Base-by-base conservation (phyloP, 2,113 vertebrate species). In the Eurystomus gularis region DNA sequence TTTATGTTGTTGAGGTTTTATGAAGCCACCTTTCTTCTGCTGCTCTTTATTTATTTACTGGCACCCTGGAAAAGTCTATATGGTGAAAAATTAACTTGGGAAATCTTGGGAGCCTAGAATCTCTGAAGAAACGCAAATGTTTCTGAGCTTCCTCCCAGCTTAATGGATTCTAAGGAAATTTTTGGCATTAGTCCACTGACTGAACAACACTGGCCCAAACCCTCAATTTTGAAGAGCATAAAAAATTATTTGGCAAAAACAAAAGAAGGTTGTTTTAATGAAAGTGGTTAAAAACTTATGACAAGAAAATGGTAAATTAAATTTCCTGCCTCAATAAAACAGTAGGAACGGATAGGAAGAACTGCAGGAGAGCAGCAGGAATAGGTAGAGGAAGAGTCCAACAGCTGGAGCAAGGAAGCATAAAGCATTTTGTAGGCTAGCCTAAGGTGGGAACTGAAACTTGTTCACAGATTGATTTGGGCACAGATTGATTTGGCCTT, bases 71-170 rank as follows among this genome's bases (percentile, higher is more conserved):
- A 89, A 90, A 86, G 57, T 62, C 66, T 91, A 57, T 65, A 65
- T 24, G 17, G 44, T 64, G 52, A 82, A 71, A 93, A 95, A 93
- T 94, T 95, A 96, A 82, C 88, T 73, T 46, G 42, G 40, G n/a
- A 88, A 76, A 71, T 76, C 35, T 93, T 92, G 61, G 29, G 26
- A 86, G 17, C 35, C 20, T 51, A n/a, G 12, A 54, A 42, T 66
- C 46, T 90, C 73, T 84, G 76, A 90, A 88, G 65, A 96, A 96
- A 88, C 7, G 9, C 58, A 92, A 94, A 94, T 66, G 54, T 11
- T 21, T 89, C 64, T 79, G 57, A 94, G 17, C 21, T 96, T 93
- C 70, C 64, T 88, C 35, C 10, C 40, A 37, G 9, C 85, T 91
- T 72, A 89, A 84, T 57, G 48, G 18, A 48, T 84, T 87, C 52